Evolutionary conservation across 2,888 invertebrate genomes (phyloP).

Genomic region (Ophonus ardosiacus): DNA sequence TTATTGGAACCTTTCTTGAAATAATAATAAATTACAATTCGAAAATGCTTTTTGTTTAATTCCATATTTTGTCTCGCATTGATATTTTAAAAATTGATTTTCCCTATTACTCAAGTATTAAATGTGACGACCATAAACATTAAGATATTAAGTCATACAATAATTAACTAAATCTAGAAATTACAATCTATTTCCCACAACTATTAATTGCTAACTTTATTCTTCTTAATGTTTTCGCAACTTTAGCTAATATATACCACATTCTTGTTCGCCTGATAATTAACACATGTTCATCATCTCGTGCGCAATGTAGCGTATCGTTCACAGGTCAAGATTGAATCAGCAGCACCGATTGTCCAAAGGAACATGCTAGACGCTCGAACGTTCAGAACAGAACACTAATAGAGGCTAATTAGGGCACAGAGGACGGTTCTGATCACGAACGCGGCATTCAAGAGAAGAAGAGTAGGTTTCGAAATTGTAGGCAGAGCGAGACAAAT

Average conservation of each 20-base stretch:
- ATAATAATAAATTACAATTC: too few relatives aligned
- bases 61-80: too few relatives aligned
- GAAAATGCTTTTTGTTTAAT: too few relatives aligned
- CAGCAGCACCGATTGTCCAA: neutral
- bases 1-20: too few relatives aligned
- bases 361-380: neutral
- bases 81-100: too few relatives aligned
- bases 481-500: neutral
- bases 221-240: neutral
- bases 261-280: neutral
- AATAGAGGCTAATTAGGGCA: constrained; percentile 40
- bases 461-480: neutral
- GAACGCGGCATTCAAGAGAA: constrained; percentile 15
- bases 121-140: too few relatives aligned
- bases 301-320: neutral
- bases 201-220: neutral
- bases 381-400: neutral
- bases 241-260: neutral
- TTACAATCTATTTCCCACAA: neutral
- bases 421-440: constrained; percentile 10
- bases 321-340: neutral
- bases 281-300: neutral
- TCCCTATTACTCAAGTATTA: too few relatives aligned
- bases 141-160: too few relatives aligned
- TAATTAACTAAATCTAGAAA: too few relatives aligned